Evolutionary conservation across 2,888 invertebrate species (phyloP).

Genomic region (Torymus auratus): DNA sequence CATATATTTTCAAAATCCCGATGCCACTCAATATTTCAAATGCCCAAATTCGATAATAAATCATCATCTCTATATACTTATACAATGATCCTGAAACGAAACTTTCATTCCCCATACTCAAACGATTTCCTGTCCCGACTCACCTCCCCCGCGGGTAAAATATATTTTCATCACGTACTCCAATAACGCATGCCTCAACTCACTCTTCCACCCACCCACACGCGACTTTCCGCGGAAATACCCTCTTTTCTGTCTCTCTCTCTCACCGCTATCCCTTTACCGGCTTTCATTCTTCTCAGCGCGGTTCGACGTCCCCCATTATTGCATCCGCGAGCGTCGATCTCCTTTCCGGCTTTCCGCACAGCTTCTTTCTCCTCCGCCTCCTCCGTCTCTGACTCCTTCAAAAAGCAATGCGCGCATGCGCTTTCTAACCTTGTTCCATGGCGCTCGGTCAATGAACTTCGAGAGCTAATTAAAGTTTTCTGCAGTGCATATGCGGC

Average conservation of each 20-base stretch:
- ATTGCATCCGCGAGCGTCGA: not conserved
- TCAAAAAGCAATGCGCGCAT: not conserved
- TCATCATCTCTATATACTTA: too few relatives aligned
- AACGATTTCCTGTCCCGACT: too few relatives aligned
- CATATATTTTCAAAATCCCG: too few relatives aligned
- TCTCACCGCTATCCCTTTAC: constrained; percentile 23
- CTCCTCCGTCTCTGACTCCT: not conserved
- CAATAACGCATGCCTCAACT: not conserved
- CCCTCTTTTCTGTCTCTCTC: too few relatives aligned
- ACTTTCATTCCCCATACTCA: too few relatives aligned
- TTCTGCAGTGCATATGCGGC: constrained; percentile 55
- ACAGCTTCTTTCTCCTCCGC: not conserved
- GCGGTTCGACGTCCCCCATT: constrained; percentile 13
- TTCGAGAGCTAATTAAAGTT: constrained; percentile 70
- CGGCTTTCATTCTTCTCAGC: not conserved
- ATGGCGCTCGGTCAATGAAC: constrained; percentile 65
- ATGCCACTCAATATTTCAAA: too few relatives aligned
- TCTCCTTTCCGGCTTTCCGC: not conserved
- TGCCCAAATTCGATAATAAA: too few relatives aligned
- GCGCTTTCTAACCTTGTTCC: constrained; percentile 9
- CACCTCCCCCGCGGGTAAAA: too few relatives aligned
- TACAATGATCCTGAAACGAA: too few relatives aligned
- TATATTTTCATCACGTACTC: too few relatives aligned
- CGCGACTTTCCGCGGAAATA: too few relatives aligned
- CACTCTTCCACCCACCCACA: too few relatives aligned